Base-by-base conservation (phyloP, 2,113 vertebrate species). In the Podarcis cretensis region DNA sequence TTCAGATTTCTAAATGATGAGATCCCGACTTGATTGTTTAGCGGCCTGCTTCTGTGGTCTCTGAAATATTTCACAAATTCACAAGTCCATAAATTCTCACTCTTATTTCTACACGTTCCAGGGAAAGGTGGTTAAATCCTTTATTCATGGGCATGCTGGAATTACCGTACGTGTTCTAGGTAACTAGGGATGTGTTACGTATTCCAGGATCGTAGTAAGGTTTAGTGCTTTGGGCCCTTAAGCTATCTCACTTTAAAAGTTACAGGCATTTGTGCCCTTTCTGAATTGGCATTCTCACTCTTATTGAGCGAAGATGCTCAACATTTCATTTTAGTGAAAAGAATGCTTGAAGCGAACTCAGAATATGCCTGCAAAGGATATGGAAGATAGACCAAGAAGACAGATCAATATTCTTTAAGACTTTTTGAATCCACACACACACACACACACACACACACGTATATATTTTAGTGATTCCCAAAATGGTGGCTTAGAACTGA, bases 291-390 rank as follows among this genome's bases (percentile, higher is more conserved):
- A 7, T 43, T 63, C 32, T 66, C 84, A 5, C 6, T 25, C 14
- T 81, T 80, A 8, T 71, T 30, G 25, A 12, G 84, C 25, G 76
- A 87, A 85, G 81, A 80, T 74, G 77, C 85, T 74, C 74, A 79
- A 77, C 92, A 85, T 81, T 89, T 18, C 12, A 30, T 87, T 81
- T 81, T 57, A 59, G 32, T 73, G 32, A 65, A 12, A 48, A 43
- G 12, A 76, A 75, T 37, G 25, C 12, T 77, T 54, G 1, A 68
- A 65, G 32, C 37, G 21, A 71, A 37, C 48, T 21, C 9, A 57
- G 12, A 76, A 32, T 35, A 35, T 87, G 32, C 5, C 37, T 74
- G 14, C 82, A 63, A 74, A 74, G 54, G 14, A 65, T 75, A 32
- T 76, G 14, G 18, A 66, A 25, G 71, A 73, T 59, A 23, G 6